Evolutionary conservation across 1,140 invertebrate species (phyloP), one percentile per base, ranked within the genome.

Genomic region (Procambarus virginalis): DNA sequence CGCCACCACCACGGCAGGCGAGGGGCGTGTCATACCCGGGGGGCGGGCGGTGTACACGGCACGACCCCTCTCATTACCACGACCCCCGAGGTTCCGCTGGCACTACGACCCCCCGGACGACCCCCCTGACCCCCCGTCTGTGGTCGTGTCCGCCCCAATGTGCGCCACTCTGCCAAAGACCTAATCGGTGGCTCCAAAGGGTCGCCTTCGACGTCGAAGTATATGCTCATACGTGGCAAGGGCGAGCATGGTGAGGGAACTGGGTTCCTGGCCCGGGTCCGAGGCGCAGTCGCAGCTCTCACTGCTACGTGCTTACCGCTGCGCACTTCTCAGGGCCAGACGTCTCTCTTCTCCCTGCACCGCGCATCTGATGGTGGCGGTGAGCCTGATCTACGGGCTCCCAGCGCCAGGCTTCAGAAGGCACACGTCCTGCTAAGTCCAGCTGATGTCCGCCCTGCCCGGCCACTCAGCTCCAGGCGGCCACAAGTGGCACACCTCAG

Each of bases 81-180:
- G 83, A 22, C 84, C 86, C 10, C 87, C 92, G 9, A 77, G 89
- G 5, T 92, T 92, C 68, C 84, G 86, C 10, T 92, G 92, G 92
- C 92, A 92, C 86, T 92, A 92, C 73, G 86, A 89, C 58, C 92
- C 90, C 3, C 86, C 89, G 5, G 83, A 84, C n/a, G 86, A 84
- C 55, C 87, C 86, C 20, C 89, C 91, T 2, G 90, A 89, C 60
- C 90, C 91, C 4, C 89, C 86, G 14, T 88, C 87, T 34, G 82
- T 92, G 34, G 86, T 90, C 9, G 86, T 91, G 17, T 86, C 90
- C 22, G 84, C 92, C 12, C 84, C 84, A n/a, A 34, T 64, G 6
- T 77, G 81, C 22, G 68, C 89, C 34, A 89, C 82, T 10, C 68
- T 84, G 20, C 85, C 17, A 55, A 45, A 49, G 60, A 91, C 20